These are phyloP conservation scores for Pampusana beccarii DNA, from an alignment of 2,113 vertebrate genomes.

Conservation along the genomic window DNA sequence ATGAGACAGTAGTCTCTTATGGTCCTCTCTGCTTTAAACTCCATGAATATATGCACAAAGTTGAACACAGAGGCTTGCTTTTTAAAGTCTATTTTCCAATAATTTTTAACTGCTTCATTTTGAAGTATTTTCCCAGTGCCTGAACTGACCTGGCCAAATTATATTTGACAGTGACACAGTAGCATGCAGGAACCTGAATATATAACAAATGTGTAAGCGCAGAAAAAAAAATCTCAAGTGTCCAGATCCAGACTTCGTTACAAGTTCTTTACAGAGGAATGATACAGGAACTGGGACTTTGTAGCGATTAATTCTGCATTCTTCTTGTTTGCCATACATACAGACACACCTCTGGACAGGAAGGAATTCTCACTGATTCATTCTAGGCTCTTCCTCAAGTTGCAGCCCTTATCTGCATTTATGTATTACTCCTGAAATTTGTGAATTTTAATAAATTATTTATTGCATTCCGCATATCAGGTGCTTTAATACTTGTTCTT, in stretches of 20 bases:
- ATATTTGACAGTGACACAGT: neutral
- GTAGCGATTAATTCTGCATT: neutral
- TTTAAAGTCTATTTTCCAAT: neutral
- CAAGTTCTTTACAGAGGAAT: neutral
- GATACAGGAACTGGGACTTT: neutral
- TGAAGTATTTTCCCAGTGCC: neutral
- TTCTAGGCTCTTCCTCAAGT: neutral
- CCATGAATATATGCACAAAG: neutral
- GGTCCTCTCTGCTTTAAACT: neutral
- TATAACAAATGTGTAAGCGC: neutral
- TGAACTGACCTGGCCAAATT: neutral
- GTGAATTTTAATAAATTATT: neutral
- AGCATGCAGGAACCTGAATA: neutral
- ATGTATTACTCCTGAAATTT: neutral
- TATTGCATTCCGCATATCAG: neutral
- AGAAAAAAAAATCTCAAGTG: neutral
- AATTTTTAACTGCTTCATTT: neutral
- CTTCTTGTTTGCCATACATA: neutral
- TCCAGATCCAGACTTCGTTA: neutral
- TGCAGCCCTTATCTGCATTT: neutral
- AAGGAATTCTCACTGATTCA: neutral
- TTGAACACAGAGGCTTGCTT: neutral
- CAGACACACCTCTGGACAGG: neutral
- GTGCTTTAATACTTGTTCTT: neutral
- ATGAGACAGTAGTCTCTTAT: neutral